Evolutionary conservation across 2,888 invertebrate species (phyloP).

Genomic region (Yponomeuta cagnagella): DNA sequence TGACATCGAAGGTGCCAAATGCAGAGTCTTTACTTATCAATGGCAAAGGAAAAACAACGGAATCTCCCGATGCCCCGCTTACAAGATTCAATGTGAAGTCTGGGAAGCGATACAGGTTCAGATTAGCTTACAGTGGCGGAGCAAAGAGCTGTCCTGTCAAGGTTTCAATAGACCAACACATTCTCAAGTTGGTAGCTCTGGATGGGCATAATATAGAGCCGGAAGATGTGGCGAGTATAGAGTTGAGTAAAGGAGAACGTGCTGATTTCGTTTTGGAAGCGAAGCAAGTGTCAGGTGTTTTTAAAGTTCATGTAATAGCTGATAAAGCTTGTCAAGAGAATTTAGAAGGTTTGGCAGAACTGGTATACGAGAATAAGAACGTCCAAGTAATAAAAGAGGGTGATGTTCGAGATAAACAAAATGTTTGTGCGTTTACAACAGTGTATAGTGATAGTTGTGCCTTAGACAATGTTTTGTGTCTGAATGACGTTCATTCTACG

Average conservation of each 20-base stretch:
- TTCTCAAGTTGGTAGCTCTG: slow-evolving; percentile 78
- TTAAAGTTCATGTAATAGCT: slow-evolving; percentile 76
- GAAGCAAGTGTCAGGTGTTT: slow-evolving; percentile 70
- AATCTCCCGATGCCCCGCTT: slow-evolving; percentile 53
- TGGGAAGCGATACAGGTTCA: slow-evolving; percentile 79
- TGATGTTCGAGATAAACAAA: slow-evolving; percentile 32
- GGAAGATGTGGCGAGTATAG: slow-evolving; percentile 72
- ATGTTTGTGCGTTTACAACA: slow-evolving; percentile 55
- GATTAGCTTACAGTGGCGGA: slow-evolving; percentile 80
- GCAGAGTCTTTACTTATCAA: slow-evolving; percentile 78
- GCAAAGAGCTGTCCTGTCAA: slow-evolving; percentile 81
- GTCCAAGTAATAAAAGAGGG: slow-evolving; percentile 51
- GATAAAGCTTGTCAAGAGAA: slow-evolving; percentile 66
- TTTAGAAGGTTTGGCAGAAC: slow-evolving; percentile 69
- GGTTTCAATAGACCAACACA: slow-evolving; percentile 79
- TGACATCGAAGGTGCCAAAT: slow-evolving; percentile 49
- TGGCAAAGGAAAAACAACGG: slow-evolving; percentile 72
- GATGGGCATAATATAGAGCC: slow-evolving; percentile 82
- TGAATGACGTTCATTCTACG: slow-evolving; percentile 67
- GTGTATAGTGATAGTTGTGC: slow-evolving; percentile 62
- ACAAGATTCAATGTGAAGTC: slow-evolving; percentile 71
- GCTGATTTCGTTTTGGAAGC: slow-evolving; percentile 84
- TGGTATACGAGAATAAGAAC: slow-evolving; percentile 55
- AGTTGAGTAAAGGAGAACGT: slow-evolving; percentile 82
- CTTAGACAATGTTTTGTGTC: slow-evolving; percentile 69